Conservation (phyloP, 2,888 invertebrate genomes). For the Athalia circularis region DNA sequence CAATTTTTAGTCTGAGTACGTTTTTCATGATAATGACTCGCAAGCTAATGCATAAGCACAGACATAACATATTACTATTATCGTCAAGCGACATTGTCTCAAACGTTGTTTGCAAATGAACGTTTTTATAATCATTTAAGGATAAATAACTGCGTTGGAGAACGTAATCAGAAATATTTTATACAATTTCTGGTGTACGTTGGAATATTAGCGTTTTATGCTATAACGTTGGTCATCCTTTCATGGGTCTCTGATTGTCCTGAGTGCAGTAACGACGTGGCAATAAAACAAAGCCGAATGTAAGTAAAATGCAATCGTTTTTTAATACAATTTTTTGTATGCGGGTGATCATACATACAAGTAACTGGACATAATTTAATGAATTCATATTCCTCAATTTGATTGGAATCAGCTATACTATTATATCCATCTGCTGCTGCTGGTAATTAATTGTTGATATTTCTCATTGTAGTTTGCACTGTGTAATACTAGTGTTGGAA, state of each 20-base stretch:
- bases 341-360: too few species aligned
- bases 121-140: constrained; percentile 66
- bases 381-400: neutral
- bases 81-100: neutral
- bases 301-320: constrained; percentile 73
- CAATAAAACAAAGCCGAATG: constrained; percentile 85
- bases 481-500: constrained; percentile 87
- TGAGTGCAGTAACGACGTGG: constrained; percentile 79
- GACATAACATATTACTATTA: too few species aligned
- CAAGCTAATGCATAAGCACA: too few species aligned
- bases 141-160: constrained; percentile 96
- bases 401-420: neutral
- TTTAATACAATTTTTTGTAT: constrained; percentile 29
- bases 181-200: constrained; percentile 91
- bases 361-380: too few species aligned
- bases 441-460: neutral
- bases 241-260: constrained; percentile 85
- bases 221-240: constrained; percentile 81
- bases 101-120: neutral
- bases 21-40: constrained; percentile 17
- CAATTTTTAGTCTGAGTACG: neutral
- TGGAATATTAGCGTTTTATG: constrained; percentile 80
- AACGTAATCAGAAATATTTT: constrained; percentile 94
- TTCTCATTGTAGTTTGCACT: constrained; percentile 81
- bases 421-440: neutral